Percentiles rank a stretch among this genome's conserved stretches.
Evolutionary conservation across 53 echinoderm and acorn worm genomes (phyloP).

Genomic region (Echinarachnius parma): DNA sequence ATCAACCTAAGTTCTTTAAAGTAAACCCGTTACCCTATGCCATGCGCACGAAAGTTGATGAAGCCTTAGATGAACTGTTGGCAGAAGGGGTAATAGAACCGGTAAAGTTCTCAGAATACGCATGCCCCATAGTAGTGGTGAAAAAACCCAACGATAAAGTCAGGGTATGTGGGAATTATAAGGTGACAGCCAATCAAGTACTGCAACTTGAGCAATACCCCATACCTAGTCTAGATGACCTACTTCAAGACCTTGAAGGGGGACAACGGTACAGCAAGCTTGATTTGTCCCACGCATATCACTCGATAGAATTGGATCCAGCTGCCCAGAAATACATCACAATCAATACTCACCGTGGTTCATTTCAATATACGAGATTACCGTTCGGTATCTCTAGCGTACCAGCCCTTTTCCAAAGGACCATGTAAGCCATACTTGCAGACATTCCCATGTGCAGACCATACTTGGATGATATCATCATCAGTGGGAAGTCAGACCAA

Average conservation of each 20-base stretch:
- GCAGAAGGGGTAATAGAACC: constrained; percentile 28
- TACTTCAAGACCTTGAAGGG: constrained; percentile 44
- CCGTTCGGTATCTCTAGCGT: constrained; percentile 48
- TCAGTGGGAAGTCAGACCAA: constrained; percentile 47
- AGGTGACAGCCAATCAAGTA: constrained; percentile 48
- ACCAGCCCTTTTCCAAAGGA: constrained; percentile 46
- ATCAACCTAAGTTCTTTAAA: constrained; percentile 37
- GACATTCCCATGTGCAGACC: constrained; percentile 41
- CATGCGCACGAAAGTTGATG: constrained; percentile 24
- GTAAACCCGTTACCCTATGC: constrained; percentile 45
- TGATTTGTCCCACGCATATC: constrained; percentile 47
- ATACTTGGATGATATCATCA: constrained; percentile 60
- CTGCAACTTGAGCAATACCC: constrained; percentile 36
- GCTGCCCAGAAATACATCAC: constrained; percentile 41
- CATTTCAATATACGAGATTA: constrained; percentile 35
- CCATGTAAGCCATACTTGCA: constrained; percentile 36
- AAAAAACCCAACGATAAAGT: constrained; percentile 43
- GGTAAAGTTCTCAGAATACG: constrained; percentile 36
- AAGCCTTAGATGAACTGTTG: constrained; percentile 20
- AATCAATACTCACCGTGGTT: constrained; percentile 49
- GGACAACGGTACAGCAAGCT: constrained; percentile 39
- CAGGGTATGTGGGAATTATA: constrained; percentile 55
- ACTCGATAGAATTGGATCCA: constrained; percentile 41
- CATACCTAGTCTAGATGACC: constrained; percentile 45
- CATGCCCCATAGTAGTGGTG: constrained; percentile 54